phyloP scores from a whole-genome alignment of 2,113 vertebrate genomes.

The Ctenomys sociabilis region DNA sequence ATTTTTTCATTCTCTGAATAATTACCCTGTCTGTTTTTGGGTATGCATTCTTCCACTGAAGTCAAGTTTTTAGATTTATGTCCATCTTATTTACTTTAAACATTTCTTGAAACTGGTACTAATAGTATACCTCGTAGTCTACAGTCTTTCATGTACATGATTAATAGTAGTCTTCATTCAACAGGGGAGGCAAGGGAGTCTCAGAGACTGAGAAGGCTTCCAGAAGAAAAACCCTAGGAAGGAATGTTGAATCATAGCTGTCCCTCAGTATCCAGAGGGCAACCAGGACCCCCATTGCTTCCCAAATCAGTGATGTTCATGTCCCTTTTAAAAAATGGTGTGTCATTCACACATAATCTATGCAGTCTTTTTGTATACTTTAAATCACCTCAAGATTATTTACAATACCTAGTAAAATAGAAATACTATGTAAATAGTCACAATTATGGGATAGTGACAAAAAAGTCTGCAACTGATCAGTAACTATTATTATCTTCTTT shows the following conservation, averaged over 20 bases:
- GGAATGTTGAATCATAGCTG: not conserved
- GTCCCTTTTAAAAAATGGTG: not conserved
- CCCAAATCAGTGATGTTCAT: not conserved
- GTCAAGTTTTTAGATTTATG: conserved; percentile 3
- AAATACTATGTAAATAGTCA: not conserved
- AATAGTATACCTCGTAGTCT: not conserved
- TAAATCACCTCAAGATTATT: not conserved
- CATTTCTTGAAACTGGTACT: not conserved
- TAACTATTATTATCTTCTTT: no score
- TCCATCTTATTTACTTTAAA: not conserved
- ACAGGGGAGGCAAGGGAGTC: not conserved
- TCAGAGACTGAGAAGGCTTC: not conserved
- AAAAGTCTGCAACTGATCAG: not conserved
- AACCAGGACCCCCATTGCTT: not conserved
- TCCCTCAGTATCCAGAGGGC: no score
- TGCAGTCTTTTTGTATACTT: not conserved
- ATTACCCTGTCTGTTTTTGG: not conserved
- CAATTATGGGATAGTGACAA: not conserved
- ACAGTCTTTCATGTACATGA: not conserved
- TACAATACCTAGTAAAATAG: no score
- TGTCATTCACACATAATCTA: not conserved
- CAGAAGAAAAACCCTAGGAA: not conserved
- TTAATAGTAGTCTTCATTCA: not conserved
- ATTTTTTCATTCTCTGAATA: not conserved
- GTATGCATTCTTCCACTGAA: not conserved